A percentile compares a stretch with the other conserved stretches of the same genome.
These are phyloP conservation scores for Clostera curtula DNA, from an alignment of 2,888 invertebrate species.

Conservation along the genomic window DNA sequence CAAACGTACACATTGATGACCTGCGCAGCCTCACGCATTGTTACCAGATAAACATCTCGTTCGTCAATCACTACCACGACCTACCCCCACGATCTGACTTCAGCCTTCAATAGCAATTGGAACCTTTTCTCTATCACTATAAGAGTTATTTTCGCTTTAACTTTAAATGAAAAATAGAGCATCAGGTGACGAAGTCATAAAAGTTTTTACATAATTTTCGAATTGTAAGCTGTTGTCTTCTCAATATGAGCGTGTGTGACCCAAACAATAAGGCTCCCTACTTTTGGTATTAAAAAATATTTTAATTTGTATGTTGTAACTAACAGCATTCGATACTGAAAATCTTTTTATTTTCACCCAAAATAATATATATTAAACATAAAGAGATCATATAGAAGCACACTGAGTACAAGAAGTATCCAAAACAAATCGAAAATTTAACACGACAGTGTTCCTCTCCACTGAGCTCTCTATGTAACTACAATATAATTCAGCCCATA, in stretches of 20 bases:
- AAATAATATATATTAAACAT: no score
- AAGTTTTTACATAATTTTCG: conserved; percentile 33
- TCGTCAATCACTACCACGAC: conserved; percentile 48
- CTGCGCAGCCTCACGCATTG: conserved; percentile 61
- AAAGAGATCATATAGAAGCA: no score
- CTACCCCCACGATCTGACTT: conserved; percentile 27
- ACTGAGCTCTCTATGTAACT: no score
- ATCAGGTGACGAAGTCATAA: conserved; percentile 32
- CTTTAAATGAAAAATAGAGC: conserved; percentile 37
- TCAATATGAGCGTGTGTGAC: conserved; percentile 1
- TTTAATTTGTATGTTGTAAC: no score
- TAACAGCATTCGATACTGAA: no score
- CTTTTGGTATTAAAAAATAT: no score
- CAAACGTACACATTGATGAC: conserved; percentile 30
- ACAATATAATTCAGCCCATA: no score
- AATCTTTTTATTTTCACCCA: no score
- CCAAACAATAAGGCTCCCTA: conserved; percentile 1
- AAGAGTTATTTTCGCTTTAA: conserved; percentile 19
- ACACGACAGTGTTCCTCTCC: no score
- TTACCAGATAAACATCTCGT: conserved; percentile 58
- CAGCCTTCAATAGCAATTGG: conserved; percentile 6
- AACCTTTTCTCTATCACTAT: not conserved
- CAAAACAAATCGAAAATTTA: no score
- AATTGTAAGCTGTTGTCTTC: conserved; percentile 29
- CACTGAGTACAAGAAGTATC: no score